Base-by-base conservation (phyloP, 2,113 vertebrate species). In the Myotis yumanensis region DNA sequence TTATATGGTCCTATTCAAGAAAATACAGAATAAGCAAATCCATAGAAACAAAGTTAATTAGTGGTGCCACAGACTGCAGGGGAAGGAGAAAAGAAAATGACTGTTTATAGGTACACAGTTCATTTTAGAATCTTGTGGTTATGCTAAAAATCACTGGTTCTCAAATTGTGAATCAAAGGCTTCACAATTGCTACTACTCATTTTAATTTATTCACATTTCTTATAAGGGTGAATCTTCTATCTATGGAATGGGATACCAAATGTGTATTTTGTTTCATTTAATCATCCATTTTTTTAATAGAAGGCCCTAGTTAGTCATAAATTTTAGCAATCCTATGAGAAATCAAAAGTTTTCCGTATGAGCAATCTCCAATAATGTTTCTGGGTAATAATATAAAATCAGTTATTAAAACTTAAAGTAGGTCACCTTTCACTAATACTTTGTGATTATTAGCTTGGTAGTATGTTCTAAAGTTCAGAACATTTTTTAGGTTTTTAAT, bases 331-430 rank as follows among this genome's bases (percentile, higher is more conserved):
- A 30, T 62, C 43, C 28, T 59, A 35, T 15, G 28, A 75, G 30
- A 75, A 94, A 82, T 81, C 37, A 83, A 35, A 25, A 59, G 57
- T 84, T 77, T 69, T 94, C 48, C 71, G 12, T 35, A 20, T 77
- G 17, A 32, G 25, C 4, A 20, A 25, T 25, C 35, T 73, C 54
- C 35, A 87, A 4, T 6, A 73, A 30, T 94, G 22, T 81, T 86
- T 91, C 76, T 75, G 66, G 46, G 54, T 25, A 86, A 48, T 86
- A 71, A 85, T 90, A 46, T 68, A 85, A 59, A 73, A 52, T 54
- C 30, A 84, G 43, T 90, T 79, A 86, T 62, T 94, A 62, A 85
- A 85, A 71, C 51, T 79, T 79, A 86, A 72, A 64, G 35, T 86
- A 52, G 28, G 22, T 72, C 4, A 22, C 14, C 14, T 91, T 72